Evolutionary conservation across 2,113 vertebrate species (phyloP).

Genomic region (Procavia capensis): DNA sequence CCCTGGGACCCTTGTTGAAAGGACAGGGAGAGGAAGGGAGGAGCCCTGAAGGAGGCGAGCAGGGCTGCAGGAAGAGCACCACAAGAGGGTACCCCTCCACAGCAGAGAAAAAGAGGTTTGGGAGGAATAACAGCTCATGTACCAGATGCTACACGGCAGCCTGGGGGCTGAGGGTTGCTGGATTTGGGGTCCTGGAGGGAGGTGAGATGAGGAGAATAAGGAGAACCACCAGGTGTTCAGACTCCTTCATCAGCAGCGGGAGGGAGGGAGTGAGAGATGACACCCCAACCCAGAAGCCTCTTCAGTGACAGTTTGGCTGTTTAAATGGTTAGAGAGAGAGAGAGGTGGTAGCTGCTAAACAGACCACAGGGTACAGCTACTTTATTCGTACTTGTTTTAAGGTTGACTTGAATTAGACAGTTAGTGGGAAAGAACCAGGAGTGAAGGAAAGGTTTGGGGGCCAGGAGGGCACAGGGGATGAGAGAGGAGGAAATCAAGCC

Average conservation of each 20-base stretch:
- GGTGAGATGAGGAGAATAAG: neutral
- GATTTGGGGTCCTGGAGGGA: neutral
- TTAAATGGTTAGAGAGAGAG: neutral
- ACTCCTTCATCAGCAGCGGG: too few species aligned
- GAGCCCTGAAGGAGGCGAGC: neutral
- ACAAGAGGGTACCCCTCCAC: too few species aligned
- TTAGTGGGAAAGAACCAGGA: neutral
- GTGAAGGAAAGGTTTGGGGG: neutral
- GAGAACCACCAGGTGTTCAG: neutral
- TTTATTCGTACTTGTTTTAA: neutral
- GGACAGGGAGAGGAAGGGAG: neutral
- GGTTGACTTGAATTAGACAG: neutral
- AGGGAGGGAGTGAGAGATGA: fast-evolving
- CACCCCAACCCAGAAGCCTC: neutral
- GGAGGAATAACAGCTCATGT: neutral
- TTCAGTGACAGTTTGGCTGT: neutral
- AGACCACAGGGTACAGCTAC: neutral
- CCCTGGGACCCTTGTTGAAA: neutral
- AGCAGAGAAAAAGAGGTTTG: neutral
- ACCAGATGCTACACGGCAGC: neutral
- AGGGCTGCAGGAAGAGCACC: too few species aligned
- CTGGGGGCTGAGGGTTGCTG: neutral
- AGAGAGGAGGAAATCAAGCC: neutral
- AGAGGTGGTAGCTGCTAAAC: neutral
- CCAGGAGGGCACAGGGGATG: neutral